phyloP scores from a whole-genome alignment of 2,888 invertebrate species.

The Orchestes rusci region DNA sequence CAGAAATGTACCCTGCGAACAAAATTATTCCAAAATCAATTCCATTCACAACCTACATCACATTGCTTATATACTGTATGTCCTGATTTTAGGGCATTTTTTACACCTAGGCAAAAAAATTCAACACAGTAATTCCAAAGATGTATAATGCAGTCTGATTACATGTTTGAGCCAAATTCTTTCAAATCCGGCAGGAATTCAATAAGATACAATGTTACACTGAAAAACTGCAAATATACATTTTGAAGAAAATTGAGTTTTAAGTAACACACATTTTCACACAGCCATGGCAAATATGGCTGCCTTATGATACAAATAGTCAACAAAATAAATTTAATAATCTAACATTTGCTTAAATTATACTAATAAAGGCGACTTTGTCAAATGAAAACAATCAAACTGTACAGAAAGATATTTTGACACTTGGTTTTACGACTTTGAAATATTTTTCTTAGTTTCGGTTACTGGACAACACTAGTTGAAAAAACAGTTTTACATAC shows the following conservation, averaged over 20 bases:
- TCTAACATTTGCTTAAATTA: conserved; percentile 39
- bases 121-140: not conserved
- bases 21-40: too few relatives aligned
- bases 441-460: not conserved
- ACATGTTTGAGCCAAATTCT: too few relatives aligned
- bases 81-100: conserved; percentile 33
- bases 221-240: too few relatives aligned
- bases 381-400: conserved; percentile 36
- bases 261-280: conserved; percentile 33
- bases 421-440: conserved; percentile 21
- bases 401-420: conserved; percentile 36
- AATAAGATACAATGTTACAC: too few relatives aligned
- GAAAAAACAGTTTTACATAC: too few relatives aligned
- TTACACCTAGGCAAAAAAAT: conserved; percentile 27
- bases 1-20: conserved; percentile 29
- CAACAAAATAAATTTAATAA: conserved; percentile 40
- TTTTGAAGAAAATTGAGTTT: too few relatives aligned
- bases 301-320: conserved; percentile 36
- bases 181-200: too few relatives aligned
- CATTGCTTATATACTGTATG: not conserved
- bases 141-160: not conserved
- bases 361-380: conserved; percentile 39
- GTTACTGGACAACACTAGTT: too few relatives aligned
- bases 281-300: conserved; percentile 32
- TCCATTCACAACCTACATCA: too few relatives aligned